Base-by-base conservation (phyloP, 2,113 vertebrate genomes). In the Parotia lawesii region DNA sequence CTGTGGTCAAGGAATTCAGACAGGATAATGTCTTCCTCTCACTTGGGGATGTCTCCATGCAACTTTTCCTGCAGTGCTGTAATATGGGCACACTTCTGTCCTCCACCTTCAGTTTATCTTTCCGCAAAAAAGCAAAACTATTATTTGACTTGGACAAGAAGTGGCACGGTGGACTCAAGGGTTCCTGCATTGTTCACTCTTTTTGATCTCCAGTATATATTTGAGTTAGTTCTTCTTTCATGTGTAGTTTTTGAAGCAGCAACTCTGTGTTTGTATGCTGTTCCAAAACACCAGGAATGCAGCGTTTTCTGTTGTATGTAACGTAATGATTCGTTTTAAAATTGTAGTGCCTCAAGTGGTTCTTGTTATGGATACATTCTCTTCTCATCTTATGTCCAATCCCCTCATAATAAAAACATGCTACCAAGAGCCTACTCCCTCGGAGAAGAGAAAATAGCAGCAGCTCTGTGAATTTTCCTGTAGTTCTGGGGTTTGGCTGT, bases 41-140 rank as follows among this genome's bases (percentile, higher is more conserved):
- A 8, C 18, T 9, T 31, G 4, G 16, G 24, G 11, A 65, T 58
- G 5, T 50, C 11, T 50, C 45, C 4, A 1, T 2, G 1, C 17
- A 50, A 0, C 21, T 67, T 18, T 47, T 23, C 44, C 33, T 47
- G 76, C 18, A 47, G 33, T 54, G 9, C 44, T 93, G 23, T 28
- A 33, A 23, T 33, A 21, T 2, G 0, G 16, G n/a, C 54, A 42
- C 50, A 31, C 31, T 23, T 91, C 61, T 62, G 42, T 35, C 56
- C 18, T 75, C 31, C 23, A 48, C 28, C 47, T 75, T 71, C 38
- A 64, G 1, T 35, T 71, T 45, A 15, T 23, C 40, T 75, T 45
- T 42, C 40, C 21, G 62, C 3, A 44, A 40, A 35, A 51, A 60
- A 33, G 3, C 9, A 73, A 80, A 73, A 20, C 4, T 65, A 2